Conservation (phyloP, 2,113 vertebrate species). For the Hemichromis elongatus region DNA sequence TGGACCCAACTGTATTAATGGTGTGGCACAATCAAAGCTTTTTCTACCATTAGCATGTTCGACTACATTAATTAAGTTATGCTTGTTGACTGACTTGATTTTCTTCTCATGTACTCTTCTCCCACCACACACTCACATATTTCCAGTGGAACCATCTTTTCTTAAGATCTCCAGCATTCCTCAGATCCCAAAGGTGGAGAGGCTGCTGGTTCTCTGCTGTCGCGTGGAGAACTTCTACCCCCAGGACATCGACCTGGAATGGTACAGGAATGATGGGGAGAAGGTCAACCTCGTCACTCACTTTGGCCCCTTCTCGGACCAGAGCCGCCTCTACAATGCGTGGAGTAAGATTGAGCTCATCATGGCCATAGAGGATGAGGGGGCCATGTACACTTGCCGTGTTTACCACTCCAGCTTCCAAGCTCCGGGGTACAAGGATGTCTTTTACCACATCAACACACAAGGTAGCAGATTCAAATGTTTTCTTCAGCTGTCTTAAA, state of each 20-base stretch:
- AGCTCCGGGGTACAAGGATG: slow-evolving; percentile 36
- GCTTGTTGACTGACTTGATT: neutral
- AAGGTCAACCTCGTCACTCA: neutral
- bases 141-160: slow-evolving; percentile 54
- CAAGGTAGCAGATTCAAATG: slow-evolving; percentile 37
- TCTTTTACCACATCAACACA: slow-evolving; percentile 58
- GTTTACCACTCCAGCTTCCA: slow-evolving; percentile 61
- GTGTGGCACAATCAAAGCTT: neutral
- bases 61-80: neutral
- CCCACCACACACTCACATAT: neutral
- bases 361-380: slow-evolving; percentile 52
- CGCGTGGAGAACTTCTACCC: slow-evolving; percentile 66
- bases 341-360: slow-evolving; percentile 62
- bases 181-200: slow-evolving; percentile 44
- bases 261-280: slow-evolving; percentile 55
- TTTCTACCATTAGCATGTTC: neutral
- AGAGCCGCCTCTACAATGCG: slow-evolving; percentile 39
- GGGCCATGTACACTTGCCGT: slow-evolving; percentile 46
- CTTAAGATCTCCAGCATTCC: slow-evolving; percentile 62
- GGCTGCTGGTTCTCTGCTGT: slow-evolving; percentile 60
- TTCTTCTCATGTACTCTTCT: neutral
- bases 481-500: neutral
- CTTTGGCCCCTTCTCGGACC: slow-evolving; percentile 60
- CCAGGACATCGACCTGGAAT: slow-evolving; percentile 35
- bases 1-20: neutral